Conservation (phyloP, 1,140 invertebrate genomes). For the Calliphora vicina region DNA sequence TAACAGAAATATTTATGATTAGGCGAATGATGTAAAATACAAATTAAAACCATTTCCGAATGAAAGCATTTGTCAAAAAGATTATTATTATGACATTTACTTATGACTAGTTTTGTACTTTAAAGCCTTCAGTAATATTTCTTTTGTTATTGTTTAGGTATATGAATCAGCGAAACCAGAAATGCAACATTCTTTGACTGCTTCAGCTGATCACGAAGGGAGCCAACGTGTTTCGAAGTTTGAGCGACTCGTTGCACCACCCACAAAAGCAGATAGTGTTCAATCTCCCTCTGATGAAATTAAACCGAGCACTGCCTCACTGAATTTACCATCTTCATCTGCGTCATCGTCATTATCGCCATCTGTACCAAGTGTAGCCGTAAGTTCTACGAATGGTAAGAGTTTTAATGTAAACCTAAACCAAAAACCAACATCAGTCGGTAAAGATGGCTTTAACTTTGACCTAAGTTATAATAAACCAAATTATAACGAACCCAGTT, state of each 20-base stretch:
- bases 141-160: constrained; percentile 41
- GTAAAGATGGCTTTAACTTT: constrained; percentile 44
- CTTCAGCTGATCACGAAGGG: constrained; percentile 26
- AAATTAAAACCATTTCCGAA: too few relatives aligned
- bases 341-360: constrained; percentile 32
- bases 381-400: constrained; percentile 2
- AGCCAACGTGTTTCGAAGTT: constrained; percentile 49
- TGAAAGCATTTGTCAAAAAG: too few relatives aligned
- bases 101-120: too few relatives aligned
- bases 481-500: constrained; percentile 47
- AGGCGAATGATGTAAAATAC: too few relatives aligned
- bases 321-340: constrained; percentile 17
- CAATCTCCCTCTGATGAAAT: background rate
- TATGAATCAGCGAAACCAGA: constrained; percentile 55
- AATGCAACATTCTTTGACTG: constrained; percentile 38
- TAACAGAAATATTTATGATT: too few relatives aligned
- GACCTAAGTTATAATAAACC: constrained; percentile 51
- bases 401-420: constrained; percentile 20
- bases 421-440: background rate
- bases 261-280: constrained; percentile 37
- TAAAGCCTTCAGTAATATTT: too few relatives aligned
- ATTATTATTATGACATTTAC: too few relatives aligned
- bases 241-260: constrained; percentile 55
- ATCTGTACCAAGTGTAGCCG: constrained; percentile 31
- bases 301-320: constrained; percentile 40